Evolutionary conservation across 2,113 vertebrate genomes (phyloP), one percentile per base, ranked within the genome.

Genomic region (Corvus cornix): DNA sequence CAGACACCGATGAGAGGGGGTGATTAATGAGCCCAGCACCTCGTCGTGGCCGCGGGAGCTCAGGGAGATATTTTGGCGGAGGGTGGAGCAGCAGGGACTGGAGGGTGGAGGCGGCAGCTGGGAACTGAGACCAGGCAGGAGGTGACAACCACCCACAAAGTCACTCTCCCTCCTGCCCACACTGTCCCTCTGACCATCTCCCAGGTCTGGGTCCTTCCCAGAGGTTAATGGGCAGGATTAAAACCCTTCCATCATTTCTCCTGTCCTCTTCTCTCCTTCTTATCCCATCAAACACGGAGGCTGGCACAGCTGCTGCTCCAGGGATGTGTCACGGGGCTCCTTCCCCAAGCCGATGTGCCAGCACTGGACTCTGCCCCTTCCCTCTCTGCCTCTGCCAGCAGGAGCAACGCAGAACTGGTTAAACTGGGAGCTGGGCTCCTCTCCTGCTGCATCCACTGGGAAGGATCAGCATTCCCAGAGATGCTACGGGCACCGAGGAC

Each of bases 21-120:
- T 94, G 95, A 94, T 96, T 93, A 96, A 95, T 95, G 94, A 77
- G 74, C 85, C 51, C 46, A 66, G 46, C 44, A n/a, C 63, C 72
- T 88, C 31, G 0, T 2, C 0, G 0, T 1, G 30, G 94, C 92
- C 78, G 73, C 62, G 1, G 90, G 92, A 91, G 70, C 78, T 48
- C 73, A 1, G 37, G 53, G 84, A 87, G 82, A 17, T 73, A 10
- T 72, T 80, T 82, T 10, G 53, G 79, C 27, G 7, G 69, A 77
- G 91, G 74, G 76, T 74, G 73, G 49, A 93, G 80, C 84, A 52
- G 37, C 58, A 3, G 44, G 44, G 52, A 27, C 28, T 3, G 3
- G 60, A 66, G 80, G 53, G 44, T 35, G 66, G 70, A 51, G 84
- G 77, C 0, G 0, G 18, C 63, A 13, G 28, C n/a, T 62, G 69